These are phyloP conservation scores for Coregonus clupeaformis DNA, from an alignment of 2,113 vertebrate genomes.

Conservation along the genomic window DNA sequence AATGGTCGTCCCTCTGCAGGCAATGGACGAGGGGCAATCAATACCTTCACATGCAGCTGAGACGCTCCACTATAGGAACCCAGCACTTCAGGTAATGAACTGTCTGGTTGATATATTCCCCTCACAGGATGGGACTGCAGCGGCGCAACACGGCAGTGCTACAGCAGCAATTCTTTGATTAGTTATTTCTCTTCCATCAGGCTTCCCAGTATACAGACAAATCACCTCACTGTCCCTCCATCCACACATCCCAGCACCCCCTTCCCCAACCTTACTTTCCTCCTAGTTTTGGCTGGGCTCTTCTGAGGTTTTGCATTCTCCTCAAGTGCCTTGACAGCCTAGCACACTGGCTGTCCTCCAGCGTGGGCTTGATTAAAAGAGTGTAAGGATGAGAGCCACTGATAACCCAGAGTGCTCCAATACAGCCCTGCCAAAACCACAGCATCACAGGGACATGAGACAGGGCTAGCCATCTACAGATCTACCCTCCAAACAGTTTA, in stretches of 20 bases:
- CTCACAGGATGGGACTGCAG: conserved; percentile 46
- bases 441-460: conserved; percentile 5
- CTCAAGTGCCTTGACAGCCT: background rate
- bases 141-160: conserved; percentile 65
- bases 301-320: background rate
- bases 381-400: conserved; percentile 20
- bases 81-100: conserved; percentile 82
- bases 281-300: too few species aligned
- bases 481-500: background rate
- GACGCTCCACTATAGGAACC: conserved; percentile 46
- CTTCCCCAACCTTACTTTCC: background rate
- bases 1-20: conserved; percentile 35
- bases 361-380: conserved; percentile 27
- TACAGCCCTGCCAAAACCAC: background rate
- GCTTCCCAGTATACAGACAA: conserved; percentile 29
- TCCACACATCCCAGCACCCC: background rate
- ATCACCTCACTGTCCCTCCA: background rate
- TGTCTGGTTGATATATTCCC: conserved; percentile 75
- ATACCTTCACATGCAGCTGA: conserved; percentile 55
- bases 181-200: conserved; percentile 27
- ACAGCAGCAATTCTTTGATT: conserved; percentile 76
- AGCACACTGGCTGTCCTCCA: background rate
- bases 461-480: background rate
- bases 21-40: conserved; percentile 45
- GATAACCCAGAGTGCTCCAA: conserved; percentile 9